A percentile compares a stretch with the other conserved stretches of the same genome.
These are phyloP conservation scores for Pyrocephalus nanus DNA, from an alignment of 2,797 vertebrate genomes.

Conservation along the genomic window DNA sequence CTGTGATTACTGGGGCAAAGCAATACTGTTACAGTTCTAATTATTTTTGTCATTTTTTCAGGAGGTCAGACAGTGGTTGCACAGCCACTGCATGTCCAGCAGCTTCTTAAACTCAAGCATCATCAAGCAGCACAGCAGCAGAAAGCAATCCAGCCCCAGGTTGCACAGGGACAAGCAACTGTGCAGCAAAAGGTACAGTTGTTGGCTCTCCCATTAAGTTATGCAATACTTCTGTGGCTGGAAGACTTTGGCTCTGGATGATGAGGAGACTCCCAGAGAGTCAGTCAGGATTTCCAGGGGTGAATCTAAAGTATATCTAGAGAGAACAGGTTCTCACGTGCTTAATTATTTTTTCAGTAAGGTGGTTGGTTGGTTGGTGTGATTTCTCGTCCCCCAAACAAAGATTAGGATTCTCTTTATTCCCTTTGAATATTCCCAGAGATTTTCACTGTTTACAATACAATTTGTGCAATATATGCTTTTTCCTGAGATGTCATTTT, in stretches of 20 bases:
- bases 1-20: background rate
- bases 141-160: constrained; percentile 87
- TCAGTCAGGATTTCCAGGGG: background rate
- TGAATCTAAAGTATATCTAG: background rate
- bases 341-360: background rate
- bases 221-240: background rate
- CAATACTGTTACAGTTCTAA: background rate
- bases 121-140: constrained; percentile 84
- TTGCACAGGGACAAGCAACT: constrained; percentile 78
- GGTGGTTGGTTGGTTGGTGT: background rate
- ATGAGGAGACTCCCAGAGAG: background rate
- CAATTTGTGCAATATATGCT: background rate
- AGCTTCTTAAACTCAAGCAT: constrained; percentile 80
- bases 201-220: background rate
- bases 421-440: background rate
- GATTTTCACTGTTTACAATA: background rate
- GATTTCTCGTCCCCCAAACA: background rate
- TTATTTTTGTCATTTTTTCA: constrained; percentile 51
- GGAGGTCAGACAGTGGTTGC: constrained; percentile 84
- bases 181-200: constrained; percentile 87
- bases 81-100: constrained; percentile 84
- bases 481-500: background rate
- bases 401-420: background rate
- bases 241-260: background rate
- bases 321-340: background rate